Evolutionary conservation across 2,888 invertebrate species (phyloP), one percentile per base, ranked within the genome.

Genomic region (Myopa tessellatipennis): DNA sequence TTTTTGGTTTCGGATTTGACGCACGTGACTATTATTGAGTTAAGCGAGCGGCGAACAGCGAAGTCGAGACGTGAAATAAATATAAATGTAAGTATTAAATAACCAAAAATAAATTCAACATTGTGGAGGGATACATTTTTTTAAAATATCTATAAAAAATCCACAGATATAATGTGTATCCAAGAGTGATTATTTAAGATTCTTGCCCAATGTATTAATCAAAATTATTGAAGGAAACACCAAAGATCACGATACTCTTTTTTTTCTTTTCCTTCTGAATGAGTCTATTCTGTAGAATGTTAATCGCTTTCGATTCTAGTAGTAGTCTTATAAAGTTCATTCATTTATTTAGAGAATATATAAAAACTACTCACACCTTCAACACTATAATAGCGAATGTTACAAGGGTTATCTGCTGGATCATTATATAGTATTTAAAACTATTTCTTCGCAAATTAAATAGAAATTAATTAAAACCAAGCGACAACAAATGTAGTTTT

Each of bases 401-500:
- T 26, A 26, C 26, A 14, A 16, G 3, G 55, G 55, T 55, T 55
- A 14, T 55, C 55, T 55, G 26, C 26, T 26, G 26, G 2, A 26
- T 26, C 2, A 26, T 26, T 26, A 26, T 26, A 26, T 1, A 26
- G 26, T 26, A 26, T 26, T 26, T 26, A 26, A 26, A 26, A 26
- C 26, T 26, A 26, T 26, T 26, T 26, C 1, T 26, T 26, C 2
- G 26, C 26, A 60, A 60, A 18, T 16, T 8, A 60, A 60, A 6
- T 60, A 6, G n/a, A 60, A 60, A 18, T 14, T 1, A 60, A 3
- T 60, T 14, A 60, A 60, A 60, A 60, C 18, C 6, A 18, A 71
- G 70, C 52, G 68, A 69, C 61, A 67, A 16, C 65, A 52, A 77
- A 74, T n/a, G n/a, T n/a, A n/a, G n/a, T 79, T 76, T 76, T 80